Conservation (phyloP, 1,140 invertebrate species). For the Lepidurus couesii region DNA sequence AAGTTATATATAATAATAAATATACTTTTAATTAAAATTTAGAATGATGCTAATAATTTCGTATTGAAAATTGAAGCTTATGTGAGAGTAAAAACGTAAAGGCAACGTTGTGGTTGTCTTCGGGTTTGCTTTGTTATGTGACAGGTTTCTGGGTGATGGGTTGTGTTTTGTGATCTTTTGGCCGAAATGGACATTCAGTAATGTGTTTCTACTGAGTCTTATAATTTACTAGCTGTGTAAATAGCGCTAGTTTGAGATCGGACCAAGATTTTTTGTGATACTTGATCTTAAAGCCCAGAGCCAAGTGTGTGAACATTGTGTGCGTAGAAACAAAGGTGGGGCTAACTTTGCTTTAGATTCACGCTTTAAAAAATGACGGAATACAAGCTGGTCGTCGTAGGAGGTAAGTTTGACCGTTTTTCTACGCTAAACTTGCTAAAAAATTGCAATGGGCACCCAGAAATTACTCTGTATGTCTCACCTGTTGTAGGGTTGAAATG, state of each 20-base stretch:
- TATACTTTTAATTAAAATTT: too few species aligned
- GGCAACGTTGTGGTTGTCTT: neutral
- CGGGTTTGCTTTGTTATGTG: constrained; percentile 10
- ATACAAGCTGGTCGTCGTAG: constrained; percentile 58
- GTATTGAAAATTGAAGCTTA: neutral
- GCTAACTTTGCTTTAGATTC: neutral
- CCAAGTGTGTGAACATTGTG: neutral
- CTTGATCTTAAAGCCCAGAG: neutral
- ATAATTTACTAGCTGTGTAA: neutral
- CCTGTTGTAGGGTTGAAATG: too few species aligned
- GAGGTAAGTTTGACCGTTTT: constrained; percentile 46
- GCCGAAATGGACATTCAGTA: constrained; percentile 11
- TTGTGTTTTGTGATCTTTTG: constrained; percentile 15
- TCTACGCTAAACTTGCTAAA: neutral
- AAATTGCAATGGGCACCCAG: too few species aligned
- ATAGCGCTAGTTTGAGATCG: constrained; percentile 5
- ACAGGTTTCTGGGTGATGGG: constrained; percentile 3
- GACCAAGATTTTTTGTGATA: constrained; percentile 5
- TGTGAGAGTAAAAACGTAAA: neutral
- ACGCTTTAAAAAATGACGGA: constrained; percentile 49
- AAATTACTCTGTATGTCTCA: too few species aligned
- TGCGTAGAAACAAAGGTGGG: constrained; percentile 5
- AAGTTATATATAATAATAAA: too few species aligned
- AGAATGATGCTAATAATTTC: too few species aligned
- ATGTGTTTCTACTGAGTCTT: constrained; percentile 3